Percentiles rank a stretch among this genome's conserved stretches.
Evolutionary conservation across 2,113 vertebrate genomes (phyloP).

Genomic region (Mustelus asterias): DNA sequence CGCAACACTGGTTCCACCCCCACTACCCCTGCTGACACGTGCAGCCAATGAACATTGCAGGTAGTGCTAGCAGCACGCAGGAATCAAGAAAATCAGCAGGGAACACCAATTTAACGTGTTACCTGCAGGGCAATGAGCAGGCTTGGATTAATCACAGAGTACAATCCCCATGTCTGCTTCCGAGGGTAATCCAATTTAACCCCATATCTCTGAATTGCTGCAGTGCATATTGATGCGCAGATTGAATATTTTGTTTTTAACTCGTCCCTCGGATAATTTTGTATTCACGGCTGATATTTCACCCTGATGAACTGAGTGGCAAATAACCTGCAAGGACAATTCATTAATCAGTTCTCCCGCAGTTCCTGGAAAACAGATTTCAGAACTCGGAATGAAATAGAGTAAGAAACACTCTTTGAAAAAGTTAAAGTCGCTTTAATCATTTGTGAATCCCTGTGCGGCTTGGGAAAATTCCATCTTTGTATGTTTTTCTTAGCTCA

Average conservation of each 20-base stretch:
- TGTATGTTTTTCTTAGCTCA: not conserved
- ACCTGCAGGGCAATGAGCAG: not conserved
- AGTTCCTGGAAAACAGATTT: not conserved
- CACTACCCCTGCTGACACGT: not conserved
- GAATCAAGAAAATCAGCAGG: not conserved
- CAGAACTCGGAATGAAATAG: not conserved
- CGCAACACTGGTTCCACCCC: not conserved
- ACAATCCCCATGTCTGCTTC: not conserved
- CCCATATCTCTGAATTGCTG: not conserved
- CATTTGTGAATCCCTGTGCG: not conserved
- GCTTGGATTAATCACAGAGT: not conserved
- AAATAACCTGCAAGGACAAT: not conserved
- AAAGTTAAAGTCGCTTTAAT: slow-evolving; percentile 5
- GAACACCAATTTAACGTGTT: not conserved
- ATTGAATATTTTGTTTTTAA: not conserved
- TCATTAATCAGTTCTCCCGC: not conserved
- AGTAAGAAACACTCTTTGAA: not conserved
- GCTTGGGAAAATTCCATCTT: slow-evolving; percentile 22
- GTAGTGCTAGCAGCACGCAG: not conserved
- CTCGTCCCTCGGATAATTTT: not conserved
- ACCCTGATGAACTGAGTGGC: not conserved
- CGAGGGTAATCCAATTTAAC: not conserved
- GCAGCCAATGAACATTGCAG: not conserved
- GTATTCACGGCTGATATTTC: not conserved
- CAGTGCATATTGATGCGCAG: not conserved